Percentiles rank a stretch among this genome's conserved stretches.
Evolutionary conservation across 2,888 invertebrate genomes (phyloP).

Genomic region (Tanytarsus gracilentus): DNA sequence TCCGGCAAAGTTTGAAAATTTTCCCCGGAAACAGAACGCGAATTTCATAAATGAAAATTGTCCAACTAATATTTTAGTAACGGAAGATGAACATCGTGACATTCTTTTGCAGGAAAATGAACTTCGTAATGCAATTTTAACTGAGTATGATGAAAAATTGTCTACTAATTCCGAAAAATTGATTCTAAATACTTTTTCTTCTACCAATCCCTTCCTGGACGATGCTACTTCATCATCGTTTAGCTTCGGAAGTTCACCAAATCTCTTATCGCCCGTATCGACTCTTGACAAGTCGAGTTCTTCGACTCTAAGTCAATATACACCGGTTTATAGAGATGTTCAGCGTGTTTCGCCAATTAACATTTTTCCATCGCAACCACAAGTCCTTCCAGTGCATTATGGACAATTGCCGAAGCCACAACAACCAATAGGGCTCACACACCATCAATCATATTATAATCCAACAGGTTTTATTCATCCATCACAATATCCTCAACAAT

Average conservation of each 20-base stretch:
- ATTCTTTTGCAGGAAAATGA: conserved; percentile 42
- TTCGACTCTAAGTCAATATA: conserved; percentile 1
- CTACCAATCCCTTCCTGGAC: conserved; percentile 25
- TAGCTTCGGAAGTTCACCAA: conserved; percentile 20
- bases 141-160: conserved; percentile 27
- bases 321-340: neutral
- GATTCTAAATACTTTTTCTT: conserved; percentile 1
- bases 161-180: conserved; percentile 2
- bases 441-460: neutral
- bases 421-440: conserved; percentile 33
- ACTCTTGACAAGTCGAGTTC: neutral
- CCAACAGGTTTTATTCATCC: neutral
- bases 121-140: conserved; percentile 38
- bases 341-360: conserved; percentile 9
- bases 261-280: conserved; percentile 13
- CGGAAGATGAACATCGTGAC: conserved; percentile 41
- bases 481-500: conserved; percentile 4
- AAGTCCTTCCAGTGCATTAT: conserved; percentile 44
- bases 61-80: conserved; percentile 40
- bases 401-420: conserved; percentile 42
- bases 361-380: conserved; percentile 36
- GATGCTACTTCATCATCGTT: neutral
- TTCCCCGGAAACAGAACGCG: conserved; percentile 37
- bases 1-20: conserved; percentile 34
- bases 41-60: conserved; percentile 42